These are phyloP conservation scores for Criorhina ranunculi DNA, from an alignment of 2,888 invertebrate genomes.

Conservation along the genomic window DNA sequence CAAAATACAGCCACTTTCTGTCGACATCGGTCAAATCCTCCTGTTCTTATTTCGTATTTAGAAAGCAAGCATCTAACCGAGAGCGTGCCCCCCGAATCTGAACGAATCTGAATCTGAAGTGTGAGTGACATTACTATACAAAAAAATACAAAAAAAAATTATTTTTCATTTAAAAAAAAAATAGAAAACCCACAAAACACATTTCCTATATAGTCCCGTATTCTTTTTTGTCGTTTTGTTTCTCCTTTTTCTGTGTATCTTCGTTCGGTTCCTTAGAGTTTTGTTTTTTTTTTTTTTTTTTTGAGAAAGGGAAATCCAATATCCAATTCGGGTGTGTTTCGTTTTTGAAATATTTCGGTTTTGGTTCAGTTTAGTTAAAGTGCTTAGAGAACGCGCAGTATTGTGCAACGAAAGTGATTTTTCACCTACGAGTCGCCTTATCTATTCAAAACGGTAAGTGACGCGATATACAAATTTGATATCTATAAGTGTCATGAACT, in stretches of 20 bases:
- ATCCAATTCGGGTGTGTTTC: conserved; percentile 73
- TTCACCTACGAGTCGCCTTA: conserved; percentile 46
- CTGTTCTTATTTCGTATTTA: conserved; percentile 71
- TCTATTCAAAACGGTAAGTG: conserved; percentile 66
- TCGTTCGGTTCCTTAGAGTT: conserved; percentile 72
- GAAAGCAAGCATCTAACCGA: conserved; percentile 74
- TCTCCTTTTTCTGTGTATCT: conserved; percentile 66
- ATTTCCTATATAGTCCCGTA: conserved; percentile 39
- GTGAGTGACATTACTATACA: conserved; percentile 71
- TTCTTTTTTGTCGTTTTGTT: conserved; percentile 56
- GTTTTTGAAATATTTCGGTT: conserved; percentile 66
- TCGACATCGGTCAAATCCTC: conserved; percentile 62
- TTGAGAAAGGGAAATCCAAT: conserved; percentile 73
- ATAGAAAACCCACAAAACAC: conserved; percentile 30
- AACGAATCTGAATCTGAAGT: conserved; percentile 72
- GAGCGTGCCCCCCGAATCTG: conserved; percentile 73
- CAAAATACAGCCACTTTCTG: conserved; percentile 70
- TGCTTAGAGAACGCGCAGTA: conserved; percentile 78
- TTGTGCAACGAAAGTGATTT: conserved; percentile 76
- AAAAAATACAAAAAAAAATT: conserved; percentile 41
- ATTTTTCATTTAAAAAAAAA: conserved; percentile 39
- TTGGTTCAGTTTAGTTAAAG: conserved; percentile 78
- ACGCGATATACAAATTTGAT: conserved; percentile 4
- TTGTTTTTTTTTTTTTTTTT: conserved; percentile 38
- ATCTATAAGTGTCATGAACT: conserved; percentile 18